Evolutionary conservation across 2,888 invertebrate genomes (phyloP).

Genomic region (Watsonalla cultraria): DNA sequence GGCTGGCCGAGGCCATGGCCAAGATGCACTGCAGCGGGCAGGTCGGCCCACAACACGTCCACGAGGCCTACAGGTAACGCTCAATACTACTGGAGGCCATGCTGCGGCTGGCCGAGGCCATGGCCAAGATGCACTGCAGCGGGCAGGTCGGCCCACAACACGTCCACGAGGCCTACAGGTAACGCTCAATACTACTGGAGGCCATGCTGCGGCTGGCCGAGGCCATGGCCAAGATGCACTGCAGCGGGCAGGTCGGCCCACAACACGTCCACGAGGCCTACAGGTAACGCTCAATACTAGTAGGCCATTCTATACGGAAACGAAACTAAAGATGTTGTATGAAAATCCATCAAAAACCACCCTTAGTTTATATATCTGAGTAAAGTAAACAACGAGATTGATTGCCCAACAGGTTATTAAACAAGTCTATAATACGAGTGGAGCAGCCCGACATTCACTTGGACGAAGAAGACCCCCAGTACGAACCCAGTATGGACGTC

Average conservation of each 20-base stretch:
- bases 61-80: conserved; percentile 78
- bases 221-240: conserved; percentile 97
- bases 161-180: conserved; percentile 85
- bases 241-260: conserved; percentile 91
- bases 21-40: conserved; percentile 96
- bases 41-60: conserved; percentile 92
- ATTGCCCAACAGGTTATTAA: conserved; percentile 81
- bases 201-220: conserved; percentile 96
- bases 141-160: conserved; percentile 92
- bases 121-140: conserved; percentile 97
- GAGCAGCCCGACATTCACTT: conserved; percentile 98
- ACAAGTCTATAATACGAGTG: conserved; percentile 97
- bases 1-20: conserved; percentile 97
- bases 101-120: conserved; percentile 96
- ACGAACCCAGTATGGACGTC: conserved; percentile 75
- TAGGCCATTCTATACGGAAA: too few relatives aligned
- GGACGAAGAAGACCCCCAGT: conserved; percentile 85
- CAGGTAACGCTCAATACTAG: conserved; percentile 19
- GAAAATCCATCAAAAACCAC: too few relatives aligned
- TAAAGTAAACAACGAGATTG: too few relatives aligned
- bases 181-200: conserved; percentile 36
- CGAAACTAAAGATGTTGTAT: too few relatives aligned
- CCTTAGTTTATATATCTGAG: too few relatives aligned
- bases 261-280: conserved; percentile 91
- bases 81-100: conserved; percentile 73